A percentile compares a stretch with the other conserved stretches of the same genome.
Evolutionary conservation across 2,888 invertebrate species (phyloP).

Genomic region (Hirtodrosophila histrioides): DNA sequence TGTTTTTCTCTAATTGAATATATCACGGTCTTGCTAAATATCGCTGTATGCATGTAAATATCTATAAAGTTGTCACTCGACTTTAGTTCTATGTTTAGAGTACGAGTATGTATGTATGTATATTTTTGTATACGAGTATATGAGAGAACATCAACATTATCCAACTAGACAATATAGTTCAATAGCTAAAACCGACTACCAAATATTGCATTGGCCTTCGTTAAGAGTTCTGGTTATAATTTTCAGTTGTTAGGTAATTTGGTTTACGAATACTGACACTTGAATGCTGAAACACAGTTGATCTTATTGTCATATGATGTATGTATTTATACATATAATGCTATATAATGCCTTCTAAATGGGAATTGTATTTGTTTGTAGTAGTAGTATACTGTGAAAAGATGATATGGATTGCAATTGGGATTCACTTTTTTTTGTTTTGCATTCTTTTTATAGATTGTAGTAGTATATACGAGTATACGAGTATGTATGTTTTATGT

Average conservation of each 20-base stretch:
- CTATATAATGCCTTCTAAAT: constrained; percentile 32
- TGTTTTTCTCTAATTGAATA: constrained; percentile 66
- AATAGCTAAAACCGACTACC: constrained; percentile 61
- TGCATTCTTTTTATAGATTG: constrained; percentile 23
- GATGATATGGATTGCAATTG: constrained; percentile 55
- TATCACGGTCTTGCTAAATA: constrained; percentile 80
- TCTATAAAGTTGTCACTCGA: constrained; percentile 68
- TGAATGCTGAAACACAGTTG: constrained; percentile 82
- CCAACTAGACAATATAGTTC: constrained; percentile 57
- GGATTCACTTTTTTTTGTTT: constrained; percentile 10
- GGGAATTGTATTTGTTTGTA: constrained; percentile 10
- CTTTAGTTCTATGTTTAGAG: constrained; percentile 41
- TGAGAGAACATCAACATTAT: constrained; percentile 61
- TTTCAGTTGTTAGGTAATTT: constrained; percentile 67
- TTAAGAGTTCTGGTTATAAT: constrained; percentile 39
- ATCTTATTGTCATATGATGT: constrained; percentile 82
- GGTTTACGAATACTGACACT: constrained; percentile 79
- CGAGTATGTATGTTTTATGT: constrained; percentile 26
- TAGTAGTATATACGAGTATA: constrained; percentile 8
- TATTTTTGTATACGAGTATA: constrained; percentile 40
- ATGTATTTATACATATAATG: constrained; percentile 47
- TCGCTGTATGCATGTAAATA: constrained; percentile 71
- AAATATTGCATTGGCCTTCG: constrained; percentile 32
- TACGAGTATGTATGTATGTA: constrained; percentile 32
- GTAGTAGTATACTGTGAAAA: constrained; percentile 38